Evolutionary conservation across 2,113 vertebrate species (phyloP), one percentile per base, ranked within the genome.

Genomic region (Trematomus loennbergii): DNA sequence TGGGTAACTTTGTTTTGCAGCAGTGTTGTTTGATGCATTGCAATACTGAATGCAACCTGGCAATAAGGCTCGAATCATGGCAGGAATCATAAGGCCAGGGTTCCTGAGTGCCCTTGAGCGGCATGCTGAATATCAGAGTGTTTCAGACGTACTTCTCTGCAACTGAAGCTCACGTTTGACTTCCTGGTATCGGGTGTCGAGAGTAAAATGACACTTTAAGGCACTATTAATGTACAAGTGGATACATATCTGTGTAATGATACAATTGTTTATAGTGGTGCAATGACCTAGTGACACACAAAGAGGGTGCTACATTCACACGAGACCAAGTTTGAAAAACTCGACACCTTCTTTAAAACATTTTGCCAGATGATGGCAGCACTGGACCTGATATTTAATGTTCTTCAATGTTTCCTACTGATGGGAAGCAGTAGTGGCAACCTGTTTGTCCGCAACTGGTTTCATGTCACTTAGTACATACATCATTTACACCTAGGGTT

Each of bases 331-430:
- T 46, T 40, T 20, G 9, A 62, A 17, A 46, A 46, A 22, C 2
- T 9, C 18, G 1, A 2, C 18, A 17, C 2, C 1, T 9, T 18
- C 0, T 15, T 59, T 83, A 72, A 57, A 66, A 2, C 8, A 2
- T 63, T 86, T 1, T 20, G 6, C 79, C 90, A 84, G 72, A 43
- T 68, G 91, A 67, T 80, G 91, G 85, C 87, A 92, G 87, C 86
- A 87, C 54, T 83, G 63, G 46, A 59, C 73, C 46, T 65, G 22
- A 65, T 55, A 17, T 62, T 46, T 16, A 5, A 3, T 68, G 22
- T 72, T 55, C n/a, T 62, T 46, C 12, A 5, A 2, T 68, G n/a
- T 59, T 43, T 46, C 2, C 29, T 69, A 0, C 36, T 50, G 9
- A 3, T 70, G 16, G 75, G 25, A 52, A 15, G 10, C 15, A 16